Base-by-base conservation (phyloP, 2,888 invertebrate genomes). In the Mactromeris polynyma region DNA sequence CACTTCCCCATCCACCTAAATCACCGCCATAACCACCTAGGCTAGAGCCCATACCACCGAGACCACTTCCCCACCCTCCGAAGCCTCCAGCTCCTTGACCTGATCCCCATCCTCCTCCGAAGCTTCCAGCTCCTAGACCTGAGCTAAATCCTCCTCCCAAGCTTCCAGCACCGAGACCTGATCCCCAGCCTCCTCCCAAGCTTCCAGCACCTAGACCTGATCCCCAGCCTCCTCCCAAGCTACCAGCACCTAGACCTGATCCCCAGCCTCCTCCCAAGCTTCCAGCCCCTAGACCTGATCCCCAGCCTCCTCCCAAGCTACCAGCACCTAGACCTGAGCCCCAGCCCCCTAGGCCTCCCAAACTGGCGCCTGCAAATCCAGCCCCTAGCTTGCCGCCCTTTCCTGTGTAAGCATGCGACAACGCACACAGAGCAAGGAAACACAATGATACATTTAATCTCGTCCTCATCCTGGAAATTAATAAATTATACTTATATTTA, bases 381-480 rank as follows among this genome's bases (percentile, higher is more conserved):
- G 46, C 26, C 14, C 40, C 26, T 19, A 46, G 42, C 79, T 26
- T 36, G 77, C 38, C 58, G n/a, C 77, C 77, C 14, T 26, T 40
- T 21, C 77, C 38, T 14, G 79, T 21, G 38, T 40, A 77, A 33
- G 73, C 19, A 84, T 54, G 38, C 42, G 33, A 21, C 51, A 73
- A 33, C 73, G 73, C 51, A 78, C 77, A 84, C 78, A 84, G 84
- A 78, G 84, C 84, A n/a, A 84, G 78, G 78, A 77, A 54, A 26
- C 79, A 40, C n/a, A 84, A 14, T 38, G 54, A 78, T 54, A 33
- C 36, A 73, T 33, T 73, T 33, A 84, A 78, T 84, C 78, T 84
- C 84, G 58, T 84, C 84, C 54, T 84, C 78, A 84, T 78, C 38
- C 84, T 84, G 84, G 38, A 84, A 84, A 58, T 26, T 40, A 64